Evolutionary conservation across 2,113 vertebrate species (phyloP).

Genomic region (Vanacampus margaritifer): DNA sequence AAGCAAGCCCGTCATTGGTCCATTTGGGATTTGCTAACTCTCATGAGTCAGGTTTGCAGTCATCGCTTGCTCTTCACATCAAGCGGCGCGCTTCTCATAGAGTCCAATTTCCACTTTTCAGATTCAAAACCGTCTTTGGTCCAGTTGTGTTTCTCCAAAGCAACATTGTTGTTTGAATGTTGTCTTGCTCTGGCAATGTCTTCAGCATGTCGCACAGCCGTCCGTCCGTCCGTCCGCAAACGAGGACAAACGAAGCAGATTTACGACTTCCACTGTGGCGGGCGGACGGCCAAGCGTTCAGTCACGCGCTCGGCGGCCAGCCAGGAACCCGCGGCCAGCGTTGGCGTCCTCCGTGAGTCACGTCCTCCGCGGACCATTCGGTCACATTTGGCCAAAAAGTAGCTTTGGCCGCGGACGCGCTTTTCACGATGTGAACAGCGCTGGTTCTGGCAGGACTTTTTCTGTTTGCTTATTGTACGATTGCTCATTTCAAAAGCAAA

Average conservation of each 20-base stretch:
- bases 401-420: background rate
- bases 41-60: too few species aligned
- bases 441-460: background rate
- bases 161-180: too few species aligned
- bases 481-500: conserved; percentile 19
- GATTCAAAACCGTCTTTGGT: too few species aligned
- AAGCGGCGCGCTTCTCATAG: too few species aligned
- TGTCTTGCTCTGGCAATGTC: background rate
- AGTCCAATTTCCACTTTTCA: too few species aligned
- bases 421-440: conserved; percentile 7
- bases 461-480: conserved; percentile 23
- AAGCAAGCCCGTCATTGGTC: background rate
- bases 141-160: too few species aligned
- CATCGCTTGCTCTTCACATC: too few species aligned
- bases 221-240: too few species aligned
- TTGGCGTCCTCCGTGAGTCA: conserved; percentile 9
- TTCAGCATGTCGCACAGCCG: background rate
- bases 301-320: conserved; percentile 7
- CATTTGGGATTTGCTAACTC: too few species aligned
- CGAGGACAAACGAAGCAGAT: background rate
- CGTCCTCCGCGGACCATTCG: conserved; percentile 42
- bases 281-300: conserved; percentile 12
- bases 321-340: background rate
- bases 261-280: conserved; percentile 5
- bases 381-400: conserved; percentile 45